Percentiles rank a stretch among this genome's conserved stretches.
phyloP scores from a whole-genome alignment of 2,888 invertebrate genomes.

The Drosophila aldrichi region DNA sequence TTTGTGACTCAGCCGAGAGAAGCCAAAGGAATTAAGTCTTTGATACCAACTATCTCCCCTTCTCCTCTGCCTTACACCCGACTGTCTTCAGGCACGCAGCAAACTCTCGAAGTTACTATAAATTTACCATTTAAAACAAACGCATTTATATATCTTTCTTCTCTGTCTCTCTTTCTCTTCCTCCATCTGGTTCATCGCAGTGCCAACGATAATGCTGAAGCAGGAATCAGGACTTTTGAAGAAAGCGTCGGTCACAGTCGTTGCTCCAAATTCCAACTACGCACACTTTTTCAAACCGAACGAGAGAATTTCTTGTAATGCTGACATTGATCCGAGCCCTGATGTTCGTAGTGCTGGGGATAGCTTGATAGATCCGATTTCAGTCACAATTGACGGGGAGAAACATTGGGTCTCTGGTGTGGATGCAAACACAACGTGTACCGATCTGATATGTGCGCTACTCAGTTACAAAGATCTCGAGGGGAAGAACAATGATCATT shows the following conservation, averaged over 20 bases:
- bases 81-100: background rate
- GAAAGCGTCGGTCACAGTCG: slow-evolving; percentile 23
- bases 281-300: slow-evolving; percentile 6
- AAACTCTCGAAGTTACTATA: slow-evolving; percentile 7
- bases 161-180: background rate
- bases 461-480: slow-evolving; percentile 86
- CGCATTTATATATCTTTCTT: background rate
- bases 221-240: slow-evolving; percentile 21
- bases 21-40: slow-evolving; percentile 49
- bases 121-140: background rate
- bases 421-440: slow-evolving; percentile 91
- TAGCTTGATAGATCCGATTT: slow-evolving; percentile 87
- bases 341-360: slow-evolving; percentile 76
- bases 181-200: background rate
- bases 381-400: slow-evolving; percentile 91
- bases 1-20: slow-evolving; percentile 32
- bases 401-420: slow-evolving; percentile 93
- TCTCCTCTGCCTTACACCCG: slow-evolving; percentile 9
- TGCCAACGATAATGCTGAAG: slow-evolving; percentile 42
- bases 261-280: slow-evolving; percentile 11
- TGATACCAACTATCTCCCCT: slow-evolving; percentile 3
- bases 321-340: slow-evolving; percentile 50
- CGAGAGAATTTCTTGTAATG: slow-evolving; percentile 4
- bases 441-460: slow-evolving; percentile 91
- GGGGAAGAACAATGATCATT: background rate